Conservation (phyloP, 2,888 invertebrate species). For the Thysanoteuthis rhombus region DNA sequence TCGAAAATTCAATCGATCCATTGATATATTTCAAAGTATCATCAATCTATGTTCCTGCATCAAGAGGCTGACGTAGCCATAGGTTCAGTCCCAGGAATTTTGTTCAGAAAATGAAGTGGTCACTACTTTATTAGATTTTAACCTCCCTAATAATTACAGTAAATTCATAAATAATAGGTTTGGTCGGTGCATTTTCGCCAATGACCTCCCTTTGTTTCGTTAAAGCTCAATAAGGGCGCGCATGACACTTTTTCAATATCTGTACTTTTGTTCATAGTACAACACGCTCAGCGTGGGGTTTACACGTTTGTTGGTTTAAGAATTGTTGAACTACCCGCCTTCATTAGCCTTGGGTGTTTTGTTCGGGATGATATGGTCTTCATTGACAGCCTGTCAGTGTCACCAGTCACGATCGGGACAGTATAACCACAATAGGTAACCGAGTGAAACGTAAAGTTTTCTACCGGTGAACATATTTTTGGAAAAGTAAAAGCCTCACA, state of each 20-base stretch:
- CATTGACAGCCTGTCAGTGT: background rate
- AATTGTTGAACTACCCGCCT: background rate
- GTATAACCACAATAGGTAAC: background rate
- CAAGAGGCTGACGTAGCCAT: background rate
- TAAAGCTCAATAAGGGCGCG: background rate
- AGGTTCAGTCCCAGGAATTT: background rate
- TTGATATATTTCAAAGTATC: background rate
- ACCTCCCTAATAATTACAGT: background rate
- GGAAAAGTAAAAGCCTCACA: background rate
- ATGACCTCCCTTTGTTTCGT: background rate
- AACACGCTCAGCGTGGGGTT: background rate
- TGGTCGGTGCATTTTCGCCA: background rate
- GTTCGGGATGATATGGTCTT: background rate
- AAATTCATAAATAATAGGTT: background rate
- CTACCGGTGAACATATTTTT: background rate
- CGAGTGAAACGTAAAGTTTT: background rate
- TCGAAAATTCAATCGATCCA: background rate
- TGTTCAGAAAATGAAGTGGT: background rate
- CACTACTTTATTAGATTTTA: background rate
- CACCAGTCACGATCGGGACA: background rate
- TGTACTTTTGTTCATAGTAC: background rate
- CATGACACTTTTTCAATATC: background rate
- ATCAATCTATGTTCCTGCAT: background rate
- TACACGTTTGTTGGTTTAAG: background rate
- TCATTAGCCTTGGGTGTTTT: constrained; percentile 12